Evolutionary conservation across 2,113 vertebrate genomes (phyloP).

Genomic region (Terrapene triunguis): DNA sequence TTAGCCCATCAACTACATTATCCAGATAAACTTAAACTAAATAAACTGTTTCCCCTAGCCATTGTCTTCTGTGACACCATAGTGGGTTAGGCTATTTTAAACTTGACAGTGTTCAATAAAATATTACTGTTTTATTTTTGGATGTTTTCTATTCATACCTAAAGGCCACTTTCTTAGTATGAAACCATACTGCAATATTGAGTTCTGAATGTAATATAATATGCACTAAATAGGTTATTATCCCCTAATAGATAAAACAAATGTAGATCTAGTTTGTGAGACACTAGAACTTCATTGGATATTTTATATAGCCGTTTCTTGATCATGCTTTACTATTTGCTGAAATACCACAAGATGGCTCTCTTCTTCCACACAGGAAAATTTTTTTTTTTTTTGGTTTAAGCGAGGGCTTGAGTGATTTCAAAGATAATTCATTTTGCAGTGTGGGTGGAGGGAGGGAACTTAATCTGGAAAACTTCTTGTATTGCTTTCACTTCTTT

Average conservation of each 20-base stretch:
- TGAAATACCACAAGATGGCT: slow-evolving; percentile 71
- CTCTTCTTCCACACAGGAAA: neutral
- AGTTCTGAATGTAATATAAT: neutral
- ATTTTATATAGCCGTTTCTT: neutral
- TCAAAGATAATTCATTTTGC: neutral
- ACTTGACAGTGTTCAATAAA: neutral
- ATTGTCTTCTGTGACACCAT: fast-evolving
- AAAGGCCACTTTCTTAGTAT: neutral
- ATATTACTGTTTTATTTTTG: neutral
- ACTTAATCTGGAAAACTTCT: fast-evolving
- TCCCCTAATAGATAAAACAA: neutral
- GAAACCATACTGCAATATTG: neutral
- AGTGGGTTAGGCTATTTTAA: neutral
- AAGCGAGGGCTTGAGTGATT: no score
- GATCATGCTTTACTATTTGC: neutral
- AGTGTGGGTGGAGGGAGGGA: neutral
- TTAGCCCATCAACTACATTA: fast-evolving
- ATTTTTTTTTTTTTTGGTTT: neutral
- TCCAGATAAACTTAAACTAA: neutral
- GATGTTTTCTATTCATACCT: neutral
- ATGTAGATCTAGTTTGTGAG: fast-evolving
- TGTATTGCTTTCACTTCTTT: neutral
- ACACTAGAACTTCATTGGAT: fast-evolving
- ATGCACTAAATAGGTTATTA: fast-evolving
- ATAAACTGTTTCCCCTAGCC: neutral